Conservation (phyloP, 2,113 vertebrate species). For the rabbit (Oryctolagus cuniculus) region mOryCun1.1 NC_091444.1:60537501-60538000, state of each 20-base stretch:
- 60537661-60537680: background rate
- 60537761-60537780: conserved; percentile 34
- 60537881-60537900: background rate
- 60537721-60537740: background rate
- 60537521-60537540: background rate
- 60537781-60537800: background rate
- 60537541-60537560: background rate
- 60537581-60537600: background rate
- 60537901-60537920: background rate
- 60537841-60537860: background rate
- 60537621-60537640: background rate
- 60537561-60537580: background rate
- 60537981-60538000: conserved; percentile 64
- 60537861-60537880: background rate
- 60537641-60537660: background rate
- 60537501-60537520: background rate
- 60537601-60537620: background rate
- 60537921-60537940: background rate
- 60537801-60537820: background rate
- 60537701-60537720: background rate
- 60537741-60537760: background rate
- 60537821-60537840: background rate
- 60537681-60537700: background rate
- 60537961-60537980: conserved; percentile 67
- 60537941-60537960: background rate